These are phyloP conservation scores for Pipa parva DNA, from an alignment of 2,113 vertebrate genomes.

Conservation along the genomic window DNA sequence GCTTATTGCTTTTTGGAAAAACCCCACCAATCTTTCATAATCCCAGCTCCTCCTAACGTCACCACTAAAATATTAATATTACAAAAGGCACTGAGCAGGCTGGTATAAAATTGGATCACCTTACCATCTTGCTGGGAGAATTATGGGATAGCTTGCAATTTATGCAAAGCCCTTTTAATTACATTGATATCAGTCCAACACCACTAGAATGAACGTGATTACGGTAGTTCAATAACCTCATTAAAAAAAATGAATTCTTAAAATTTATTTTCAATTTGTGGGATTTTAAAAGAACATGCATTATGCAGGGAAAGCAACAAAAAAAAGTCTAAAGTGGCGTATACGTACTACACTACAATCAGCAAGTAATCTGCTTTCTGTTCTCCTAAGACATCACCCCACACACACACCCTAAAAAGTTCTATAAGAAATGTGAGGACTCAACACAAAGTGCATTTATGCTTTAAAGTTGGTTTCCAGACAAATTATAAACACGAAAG, in stretches of 20 bases:
- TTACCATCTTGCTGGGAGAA: slow-evolving; percentile 35
- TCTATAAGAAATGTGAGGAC: slow-evolving; percentile 15
- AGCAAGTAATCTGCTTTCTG: slow-evolving; percentile 11
- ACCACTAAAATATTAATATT: slow-evolving; percentile 28
- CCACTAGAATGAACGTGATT: too few species aligned
- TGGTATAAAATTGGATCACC: slow-evolving; percentile 26
- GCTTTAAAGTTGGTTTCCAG: slow-evolving; percentile 38
- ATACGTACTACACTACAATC: background rate
- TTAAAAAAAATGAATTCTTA: too few species aligned
- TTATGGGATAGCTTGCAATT: slow-evolving; percentile 10
- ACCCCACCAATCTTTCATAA: background rate
- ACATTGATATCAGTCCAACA: too few species aligned
- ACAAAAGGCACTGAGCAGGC: slow-evolving; percentile 40
- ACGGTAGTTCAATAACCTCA: too few species aligned
- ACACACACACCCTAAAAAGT: slow-evolving; percentile 29
- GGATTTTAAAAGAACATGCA: too few species aligned
- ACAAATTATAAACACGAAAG: slow-evolving; percentile 27
- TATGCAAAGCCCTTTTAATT: slow-evolving; percentile 3
- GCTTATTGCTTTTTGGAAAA: background rate
- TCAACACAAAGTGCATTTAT: slow-evolving; percentile 34
- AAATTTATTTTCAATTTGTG: too few species aligned
- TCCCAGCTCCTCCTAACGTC: slow-evolving; percentile 30
- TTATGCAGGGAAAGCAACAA: too few species aligned
- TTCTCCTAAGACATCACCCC: slow-evolving; percentile 26
- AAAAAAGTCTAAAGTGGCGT: background rate